Evolutionary conservation across 2,113 vertebrate species (phyloP), one percentile per base, ranked within the genome.

Genomic region (Eupsittula cactorum): DNA sequence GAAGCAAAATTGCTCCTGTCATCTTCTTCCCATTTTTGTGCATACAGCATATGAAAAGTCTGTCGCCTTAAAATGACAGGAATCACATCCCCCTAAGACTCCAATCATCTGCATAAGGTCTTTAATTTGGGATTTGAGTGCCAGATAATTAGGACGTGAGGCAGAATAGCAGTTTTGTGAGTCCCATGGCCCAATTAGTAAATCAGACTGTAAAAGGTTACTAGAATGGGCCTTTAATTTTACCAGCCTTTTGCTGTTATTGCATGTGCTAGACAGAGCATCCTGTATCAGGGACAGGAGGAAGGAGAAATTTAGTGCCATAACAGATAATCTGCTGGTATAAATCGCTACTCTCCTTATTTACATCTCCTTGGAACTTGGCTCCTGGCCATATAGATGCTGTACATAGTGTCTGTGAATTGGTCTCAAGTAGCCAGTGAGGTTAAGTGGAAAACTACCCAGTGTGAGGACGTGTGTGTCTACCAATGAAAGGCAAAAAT

Each of bases 1-100:
- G 74, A 85, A 93, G 35, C 21, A 92, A 81, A 96, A 96, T 93
- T 96, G 39, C 27, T 95, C 77, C 65, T 97, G 93, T 92, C 96
- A 95, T 82, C 73, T 86, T 88, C 49, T 93, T 82, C 57, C 39
- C 37, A 71, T 68, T 96, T 95, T 80, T 80, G 35, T 87, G 49
- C 37, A 52, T 73, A 53, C 9, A 69, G 12, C n/a, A 10, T 74
- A 68, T 73, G 31, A 96, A 95, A 86, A 90, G 57, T 85, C 77
- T 95, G 69, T 93, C 86, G 49, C 62, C 78, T 95, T 95, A 91
- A 67, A 86, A 35, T 77, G 79, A 86, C 33, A 53, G 75, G n/a
- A 82, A n/a, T 79, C 41, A 63, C 21, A 53, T 52, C 49, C 46
- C 47, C 31, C 25, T 77, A 76, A 82, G 85, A 67, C 10, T 78